Evolutionary conservation across 2,888 invertebrate species (phyloP).

Genomic region (Epinotia demarniana): DNA sequence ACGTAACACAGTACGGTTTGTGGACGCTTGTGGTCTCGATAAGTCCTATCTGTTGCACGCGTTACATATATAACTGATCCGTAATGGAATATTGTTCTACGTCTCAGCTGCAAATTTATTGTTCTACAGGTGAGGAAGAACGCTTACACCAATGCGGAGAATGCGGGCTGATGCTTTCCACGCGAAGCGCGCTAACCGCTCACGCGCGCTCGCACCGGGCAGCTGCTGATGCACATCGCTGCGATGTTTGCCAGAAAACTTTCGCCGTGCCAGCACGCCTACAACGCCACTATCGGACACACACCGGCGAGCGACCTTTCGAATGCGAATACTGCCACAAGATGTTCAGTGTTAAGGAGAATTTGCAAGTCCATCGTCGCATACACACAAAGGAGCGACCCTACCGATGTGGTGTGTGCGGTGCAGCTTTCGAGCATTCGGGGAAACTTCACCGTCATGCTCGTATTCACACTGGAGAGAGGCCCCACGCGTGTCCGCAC

Average conservation of each 20-base stretch:
- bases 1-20: constrained; percentile 77
- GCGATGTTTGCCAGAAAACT: constrained; percentile 95
- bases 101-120: constrained; percentile 64
- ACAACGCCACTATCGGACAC: constrained; percentile 93
- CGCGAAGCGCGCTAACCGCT: constrained; percentile 90
- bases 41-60: constrained; percentile 52
- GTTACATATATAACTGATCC: constrained; percentile 40
- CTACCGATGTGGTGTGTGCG: constrained; percentile 95
- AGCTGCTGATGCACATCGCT: constrained; percentile 90
- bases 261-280: constrained; percentile 95
- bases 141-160: constrained; percentile 86
- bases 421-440: constrained; percentile 95
- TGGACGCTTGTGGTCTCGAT: constrained; percentile 69
- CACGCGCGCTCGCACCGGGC: constrained; percentile 84
- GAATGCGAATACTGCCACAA: constrained; percentile 97
- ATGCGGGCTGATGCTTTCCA: constrained; percentile 90
- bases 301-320: constrained; percentile 96
- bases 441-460: constrained; percentile 96
- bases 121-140: constrained; percentile 82
- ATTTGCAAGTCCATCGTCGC: constrained; percentile 94
- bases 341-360: constrained; percentile 96
- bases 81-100: constrained; percentile 60
- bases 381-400: constrained; percentile 97
- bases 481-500: constrained; percentile 94
- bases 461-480: constrained; percentile 95